Base-by-base conservation (phyloP, 2,888 invertebrate genomes). In the Sminthurides aquaticus region DNA sequence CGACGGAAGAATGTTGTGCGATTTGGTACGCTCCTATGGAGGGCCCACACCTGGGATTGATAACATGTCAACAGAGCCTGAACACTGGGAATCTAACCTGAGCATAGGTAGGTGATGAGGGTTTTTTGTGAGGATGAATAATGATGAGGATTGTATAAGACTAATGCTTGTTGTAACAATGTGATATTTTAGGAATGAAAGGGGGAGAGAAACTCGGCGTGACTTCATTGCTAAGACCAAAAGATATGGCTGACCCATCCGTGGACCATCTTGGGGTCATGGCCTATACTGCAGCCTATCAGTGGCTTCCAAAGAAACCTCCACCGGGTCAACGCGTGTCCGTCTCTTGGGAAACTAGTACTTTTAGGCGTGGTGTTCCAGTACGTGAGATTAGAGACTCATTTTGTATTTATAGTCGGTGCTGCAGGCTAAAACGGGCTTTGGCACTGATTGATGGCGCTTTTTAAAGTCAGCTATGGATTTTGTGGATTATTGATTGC, bases 181-280 rank as follows among this genome's bases (percentile, higher is more conserved):
- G 54, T 29, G 52, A 28, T 60, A 63, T 69, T 69, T 1, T 71
- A 86, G 86, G 84, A 60, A 82, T 86, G 70, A 81, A 82, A 66
- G 85, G 83, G 25, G 86, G 84, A 5, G 80, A 82, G 66, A 82
- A 82, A 73, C 78, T 87, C 79, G 92, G 92, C 52, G 89, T 97
- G 1, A 89, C 93, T 75, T 92, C 95, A 2, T 86, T 97, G 52
- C 80, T 98, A 66, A 87, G 91, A 74, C 89, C 97, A 18, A 90
- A 89, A 78, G 96, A 98, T 77, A 91, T 99, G 88, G 89, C 92
- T 48, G 93, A 93, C 78, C 89, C 88, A 49, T 91, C 96, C 77
- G 92, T 93, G 3, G 97, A 98, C 77, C 96, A 97, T 81, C 82
- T 98, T 72, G 97, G 94, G 11, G 91, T 97, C 65, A 98, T 98